These are phyloP conservation scores for Rhodophaea formosa DNA, from an alignment of 2,888 invertebrate species.

Conservation along the genomic window DNA sequence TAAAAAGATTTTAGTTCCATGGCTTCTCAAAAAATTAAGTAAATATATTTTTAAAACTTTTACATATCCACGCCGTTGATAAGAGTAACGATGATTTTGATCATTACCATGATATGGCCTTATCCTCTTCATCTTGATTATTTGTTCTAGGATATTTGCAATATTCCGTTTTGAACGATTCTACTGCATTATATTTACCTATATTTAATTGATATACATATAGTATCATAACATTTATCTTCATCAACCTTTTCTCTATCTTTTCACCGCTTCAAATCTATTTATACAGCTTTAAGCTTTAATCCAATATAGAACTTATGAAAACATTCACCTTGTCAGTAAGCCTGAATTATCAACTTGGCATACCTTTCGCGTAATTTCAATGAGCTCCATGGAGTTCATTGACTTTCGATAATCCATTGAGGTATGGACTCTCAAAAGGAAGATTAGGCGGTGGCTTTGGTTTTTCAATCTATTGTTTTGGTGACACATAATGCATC, in stretches of 20 bases:
- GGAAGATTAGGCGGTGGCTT: conserved; percentile 17
- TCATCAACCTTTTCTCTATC: not conserved
- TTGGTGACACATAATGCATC: not conserved
- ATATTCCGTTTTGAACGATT: too few relatives aligned
- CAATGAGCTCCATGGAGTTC: conserved; percentile 49
- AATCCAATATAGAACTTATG: conserved; percentile 19
- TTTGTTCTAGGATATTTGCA: too few relatives aligned
- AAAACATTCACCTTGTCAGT: conserved; percentile 45
- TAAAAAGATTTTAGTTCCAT: too few relatives aligned
- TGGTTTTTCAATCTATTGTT: conserved; percentile 17
- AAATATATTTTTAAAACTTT: too few relatives aligned
- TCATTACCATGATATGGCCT: too few relatives aligned
- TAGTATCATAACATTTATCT: not conserved
- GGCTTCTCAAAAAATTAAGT: not conserved
- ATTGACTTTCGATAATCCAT: conserved; percentile 58
- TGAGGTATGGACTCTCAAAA: conserved; percentile 27
- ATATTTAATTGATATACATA: too few relatives aligned
- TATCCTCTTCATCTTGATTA: too few relatives aligned
- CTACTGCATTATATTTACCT: too few relatives aligned
- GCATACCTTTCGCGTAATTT: conserved; percentile 61
- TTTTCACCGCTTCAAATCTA: not conserved
- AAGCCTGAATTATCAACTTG: conserved; percentile 57
- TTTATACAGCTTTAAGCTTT: conserved; percentile 14
- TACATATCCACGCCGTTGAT: too few relatives aligned
- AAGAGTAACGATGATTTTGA: too few relatives aligned